A percentile compares a stretch with the other conserved stretches of the same genome.
These are phyloP conservation scores for Crypturellus undulatus DNA, from an alignment of 2,113 vertebrate genomes.

Conservation along the genomic window DNA sequence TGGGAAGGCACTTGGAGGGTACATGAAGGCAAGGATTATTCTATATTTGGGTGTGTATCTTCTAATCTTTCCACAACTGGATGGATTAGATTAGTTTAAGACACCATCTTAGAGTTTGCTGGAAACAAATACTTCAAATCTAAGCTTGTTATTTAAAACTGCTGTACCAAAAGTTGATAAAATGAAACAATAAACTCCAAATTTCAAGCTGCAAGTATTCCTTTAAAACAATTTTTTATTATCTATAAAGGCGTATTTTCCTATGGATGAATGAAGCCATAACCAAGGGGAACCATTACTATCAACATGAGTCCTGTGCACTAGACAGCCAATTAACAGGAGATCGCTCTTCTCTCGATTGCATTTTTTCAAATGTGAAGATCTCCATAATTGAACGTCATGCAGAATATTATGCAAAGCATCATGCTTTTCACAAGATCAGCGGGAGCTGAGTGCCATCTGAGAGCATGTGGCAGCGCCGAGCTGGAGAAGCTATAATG, in stretches of 20 bases:
- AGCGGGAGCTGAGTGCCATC: not conserved
- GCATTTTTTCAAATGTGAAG: not conserved
- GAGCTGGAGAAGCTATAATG: slow-evolving; percentile 4
- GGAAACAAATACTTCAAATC: not conserved
- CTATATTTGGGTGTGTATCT: not conserved
- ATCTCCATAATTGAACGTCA: slow-evolving; percentile 45
- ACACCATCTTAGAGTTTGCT: not conserved
- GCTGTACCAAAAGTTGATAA: not conserved
- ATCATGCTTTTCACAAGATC: not conserved
- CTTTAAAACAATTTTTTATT: not conserved
- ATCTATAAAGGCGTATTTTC: slow-evolving; percentile 20
- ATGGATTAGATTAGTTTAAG: too few species aligned
- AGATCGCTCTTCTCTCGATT: not conserved
- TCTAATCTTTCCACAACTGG: not conserved
- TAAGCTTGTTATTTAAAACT: not conserved
- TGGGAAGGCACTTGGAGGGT: not conserved
- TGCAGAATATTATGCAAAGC: slow-evolving; percentile 21
- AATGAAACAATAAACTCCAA: not conserved
- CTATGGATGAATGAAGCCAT: slow-evolving; percentile 18
- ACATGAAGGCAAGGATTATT: not conserved
- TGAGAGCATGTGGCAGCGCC: slow-evolving; percentile 9
- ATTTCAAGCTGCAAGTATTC: not conserved
- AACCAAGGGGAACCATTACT: slow-evolving; percentile 8
- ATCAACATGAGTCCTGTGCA: slow-evolving; percentile 1
- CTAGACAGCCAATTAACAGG: slow-evolving; percentile 48